Evolutionary conservation across 2,888 invertebrate genomes (phyloP), one percentile per base, ranked within the genome.

Genomic region (Phyllotreta striolata): DNA sequence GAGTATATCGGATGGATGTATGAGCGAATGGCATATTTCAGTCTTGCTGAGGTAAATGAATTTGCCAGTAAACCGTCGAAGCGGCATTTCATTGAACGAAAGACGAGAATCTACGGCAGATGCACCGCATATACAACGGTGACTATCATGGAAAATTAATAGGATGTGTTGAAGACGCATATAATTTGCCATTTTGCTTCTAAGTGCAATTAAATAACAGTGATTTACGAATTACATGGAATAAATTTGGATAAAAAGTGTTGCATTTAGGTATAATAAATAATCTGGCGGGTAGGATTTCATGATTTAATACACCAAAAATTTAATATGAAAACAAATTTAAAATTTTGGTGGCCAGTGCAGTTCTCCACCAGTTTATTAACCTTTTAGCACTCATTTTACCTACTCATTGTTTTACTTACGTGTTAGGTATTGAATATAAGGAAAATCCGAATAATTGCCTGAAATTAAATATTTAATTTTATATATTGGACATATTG

Each of bases 381-480:
- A 41, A n/a, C n/a, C n/a, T n/a, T n/a, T n/a, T 41, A 41, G 9
- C 9, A n/a, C 10, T 3, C 41, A 1, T n/a, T n/a, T n/a, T n/a
- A 10, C 5, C 3, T n/a, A 41, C 41, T 5, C n/a, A 3, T 47
- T 49, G 34, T 12, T 39, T 60, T 69, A 86, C 86, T 86, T 86
- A 87, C 86, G 86, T 86, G 86, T 86, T 81, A 87, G 82, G 82
- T 86, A 86, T 78, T 86, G 86, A 81, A 87, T 86, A 81, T 86
- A 86, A 72, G 85, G 84, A 83, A 85, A 85, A 83, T 86, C 86
- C 80, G 86, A 86, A 84, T 85, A 86, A 84, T 87, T 86, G 80
- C 86, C 86, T 86, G 86, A 74, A 82, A 82, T 73, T 69, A 72
- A 78, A 55, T 24, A 24, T 51, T 43, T 13, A 37, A 43, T 40